phyloP scores from a whole-genome alignment of 2,888 invertebrate species.

The Pediacus dermestoides region DNA sequence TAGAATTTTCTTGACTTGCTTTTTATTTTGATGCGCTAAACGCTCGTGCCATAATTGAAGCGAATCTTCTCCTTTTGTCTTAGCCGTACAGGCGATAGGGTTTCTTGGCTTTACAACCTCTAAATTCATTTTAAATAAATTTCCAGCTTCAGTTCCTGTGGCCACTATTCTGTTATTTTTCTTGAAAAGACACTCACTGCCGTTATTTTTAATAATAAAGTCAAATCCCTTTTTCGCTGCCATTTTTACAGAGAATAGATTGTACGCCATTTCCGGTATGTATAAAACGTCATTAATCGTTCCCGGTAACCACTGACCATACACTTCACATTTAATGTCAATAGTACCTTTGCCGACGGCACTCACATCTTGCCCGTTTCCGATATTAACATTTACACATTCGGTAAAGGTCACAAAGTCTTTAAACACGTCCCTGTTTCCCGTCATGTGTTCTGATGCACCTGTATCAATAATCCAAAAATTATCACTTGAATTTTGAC shows the following conservation, averaged over 20 bases:
- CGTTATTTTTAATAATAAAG: slow-evolving; percentile 12
- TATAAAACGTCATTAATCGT: slow-evolving; percentile 12
- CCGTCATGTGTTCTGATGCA: slow-evolving; percentile 21
- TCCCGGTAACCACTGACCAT: slow-evolving; percentile 15
- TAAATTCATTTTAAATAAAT: slow-evolving; percentile 9
- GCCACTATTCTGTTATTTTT: slow-evolving; percentile 11
- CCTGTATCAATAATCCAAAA: slow-evolving; percentile 20
- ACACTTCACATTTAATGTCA: slow-evolving; percentile 16
- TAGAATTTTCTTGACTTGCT: slow-evolving; percentile 17
- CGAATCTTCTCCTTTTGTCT: slow-evolving; percentile 4
- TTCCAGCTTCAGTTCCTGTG: slow-evolving; percentile 10
- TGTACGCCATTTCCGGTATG: slow-evolving; percentile 8
- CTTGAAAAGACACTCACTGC: slow-evolving; percentile 11
- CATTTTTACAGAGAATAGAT: slow-evolving; percentile 17
- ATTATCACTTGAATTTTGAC: too few species aligned
- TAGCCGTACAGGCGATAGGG: too few species aligned
- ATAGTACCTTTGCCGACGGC: slow-evolving; percentile 14
- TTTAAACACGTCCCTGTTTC: slow-evolving; percentile 15
- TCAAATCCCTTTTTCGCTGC: slow-evolving; percentile 12
- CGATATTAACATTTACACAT: slow-evolving; percentile 12
- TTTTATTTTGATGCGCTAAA: slow-evolving; percentile 23
- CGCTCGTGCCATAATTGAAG: slow-evolving; percentile 23
- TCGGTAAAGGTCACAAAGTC: slow-evolving; percentile 13
- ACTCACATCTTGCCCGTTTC: slow-evolving; percentile 8
- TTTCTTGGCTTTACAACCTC: too few species aligned